Base-by-base conservation (phyloP, 2,888 invertebrate species). In the Sipha maydis region DNA sequence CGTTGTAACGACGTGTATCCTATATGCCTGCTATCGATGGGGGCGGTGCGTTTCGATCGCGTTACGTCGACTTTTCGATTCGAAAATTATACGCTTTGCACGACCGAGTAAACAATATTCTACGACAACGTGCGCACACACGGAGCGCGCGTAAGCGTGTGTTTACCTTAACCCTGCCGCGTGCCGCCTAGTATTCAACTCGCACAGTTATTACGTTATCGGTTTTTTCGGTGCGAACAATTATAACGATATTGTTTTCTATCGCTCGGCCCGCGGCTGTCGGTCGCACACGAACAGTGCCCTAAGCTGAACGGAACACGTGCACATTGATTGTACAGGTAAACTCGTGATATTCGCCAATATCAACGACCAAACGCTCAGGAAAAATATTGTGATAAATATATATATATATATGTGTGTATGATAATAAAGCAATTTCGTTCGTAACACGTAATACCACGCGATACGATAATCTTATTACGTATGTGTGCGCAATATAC, bases 81-180 rank as follows among this genome's bases (percentile, higher is more conserved):
- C 54, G 3, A 28, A 77, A 54, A 77, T 61, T 21, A 61, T 61
- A 61, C 61, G 61, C 7, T 61, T 61, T 25, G 61, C 61, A 61
- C 61, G 61, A 54, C 28, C 31, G 19, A 11, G 48, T 14, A 48
- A 61, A 19, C 21, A 9, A 25, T 61, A 48, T 48, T 48, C 8
- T 3, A 48, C 48, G 48, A 5, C 9, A 5, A 9, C 9, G 48
- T 9, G 9, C 48, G 9, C 48, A 48, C 48, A 48, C 48, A 5
- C 48, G 48, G 48, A 7, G 5, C 9, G 4, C 31, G 25, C 21
- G 1, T 56, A 21, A 41, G 7, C 38, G 56, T 31, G 21, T 31
- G 56, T 61, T 79, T 79, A 79, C 34, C 56, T 56, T 79, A 56
- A 79, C 56, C 79, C 31, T 61, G 56, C 48, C 71, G 71, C 71